Base-by-base conservation (phyloP, 53 echinoderm and acorn worm species). In the Actinopyga echinites region DNA sequence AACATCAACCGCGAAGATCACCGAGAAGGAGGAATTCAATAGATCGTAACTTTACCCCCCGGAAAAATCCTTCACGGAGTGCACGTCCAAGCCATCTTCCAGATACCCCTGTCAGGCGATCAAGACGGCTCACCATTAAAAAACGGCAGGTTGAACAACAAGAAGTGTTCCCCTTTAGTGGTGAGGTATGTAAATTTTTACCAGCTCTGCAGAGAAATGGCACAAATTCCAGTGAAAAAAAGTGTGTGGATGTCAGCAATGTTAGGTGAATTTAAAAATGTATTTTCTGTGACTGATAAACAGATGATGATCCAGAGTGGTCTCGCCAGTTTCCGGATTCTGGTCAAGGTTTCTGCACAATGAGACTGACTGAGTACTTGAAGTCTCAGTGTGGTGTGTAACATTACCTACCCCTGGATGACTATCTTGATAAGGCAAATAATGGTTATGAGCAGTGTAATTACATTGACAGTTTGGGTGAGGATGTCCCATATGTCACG, bases 31-130 rank as follows among this genome's bases (percentile, higher is more conserved):
- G 45, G 22, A 59, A 44, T 20, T 38, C 81, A 30, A 40, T 28
- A 32, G 81, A 80, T 34, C 21, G 8, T 4, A 8, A 22, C 1
- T 80, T 25, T 62, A 80, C 60, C 42, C 63, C 79, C 31, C 56
- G 84, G 28, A 71, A 71, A 35, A 84, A 84, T 57, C 84, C 84
- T 13, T 30, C 74, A n/a, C 74, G 84, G 57, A 84, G 57, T 25
- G 73, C 84, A 28, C 30, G 74, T 7, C 74, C 84, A 44, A 34
- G 34, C 21, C 55, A 43, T 22, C n/a, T 84, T 23, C 35, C 35
- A 11, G 71, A 71, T 7, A 44, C 84, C 5, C 57, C 69, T 4
- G 40, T 37, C 25, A 74, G 69, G 13, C 30, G 84, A 11, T 53
- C 73, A 12, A 69, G 56, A 45, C 62, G 81, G 5, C 57, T 80